A percentile compares a stretch with the other conserved stretches of the same genome.
Evolutionary conservation across 2,113 vertebrate genomes (phyloP).

Genomic region (Apistogramma diplotaenia): DNA sequence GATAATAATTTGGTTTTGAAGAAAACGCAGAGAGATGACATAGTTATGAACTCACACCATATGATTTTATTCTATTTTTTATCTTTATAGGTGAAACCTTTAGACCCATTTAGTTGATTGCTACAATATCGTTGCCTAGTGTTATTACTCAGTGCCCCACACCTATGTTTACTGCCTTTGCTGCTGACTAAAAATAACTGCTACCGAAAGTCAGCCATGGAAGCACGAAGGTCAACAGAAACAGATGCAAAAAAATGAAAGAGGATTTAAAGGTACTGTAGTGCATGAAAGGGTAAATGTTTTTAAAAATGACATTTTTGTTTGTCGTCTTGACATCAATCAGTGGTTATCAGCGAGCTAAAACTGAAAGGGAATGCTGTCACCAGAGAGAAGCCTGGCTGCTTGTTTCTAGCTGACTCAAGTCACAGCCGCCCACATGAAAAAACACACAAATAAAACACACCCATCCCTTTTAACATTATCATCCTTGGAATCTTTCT

Average conservation of each 20-base stretch:
- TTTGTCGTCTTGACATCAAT: neutral
- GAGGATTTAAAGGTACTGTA: neutral
- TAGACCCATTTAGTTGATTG: constrained; percentile 24
- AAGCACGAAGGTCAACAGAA: neutral
- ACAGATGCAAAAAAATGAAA: neutral
- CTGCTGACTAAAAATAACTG: neutral
- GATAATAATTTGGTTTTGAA: neutral
- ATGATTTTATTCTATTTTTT: neutral
- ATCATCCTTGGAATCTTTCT: neutral
- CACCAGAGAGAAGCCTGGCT: neutral
- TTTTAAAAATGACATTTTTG: neutral
- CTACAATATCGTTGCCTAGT: neutral
- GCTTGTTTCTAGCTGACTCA: neutral
- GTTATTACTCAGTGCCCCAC: constrained; percentile 14
- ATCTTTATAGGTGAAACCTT: constrained; percentile 39
- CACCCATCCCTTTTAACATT: neutral
- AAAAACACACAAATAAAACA: neutral
- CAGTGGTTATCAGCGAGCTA: neutral
- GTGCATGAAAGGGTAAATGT: neutral
- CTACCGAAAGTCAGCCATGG: constrained; percentile 11
- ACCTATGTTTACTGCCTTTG: neutral
- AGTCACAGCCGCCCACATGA: neutral
- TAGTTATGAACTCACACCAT: neutral
- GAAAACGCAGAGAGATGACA: neutral
- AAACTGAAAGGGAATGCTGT: neutral